Conservation (phyloP, 2,113 vertebrate genomes). For the Coptodon rendalli region DNA sequence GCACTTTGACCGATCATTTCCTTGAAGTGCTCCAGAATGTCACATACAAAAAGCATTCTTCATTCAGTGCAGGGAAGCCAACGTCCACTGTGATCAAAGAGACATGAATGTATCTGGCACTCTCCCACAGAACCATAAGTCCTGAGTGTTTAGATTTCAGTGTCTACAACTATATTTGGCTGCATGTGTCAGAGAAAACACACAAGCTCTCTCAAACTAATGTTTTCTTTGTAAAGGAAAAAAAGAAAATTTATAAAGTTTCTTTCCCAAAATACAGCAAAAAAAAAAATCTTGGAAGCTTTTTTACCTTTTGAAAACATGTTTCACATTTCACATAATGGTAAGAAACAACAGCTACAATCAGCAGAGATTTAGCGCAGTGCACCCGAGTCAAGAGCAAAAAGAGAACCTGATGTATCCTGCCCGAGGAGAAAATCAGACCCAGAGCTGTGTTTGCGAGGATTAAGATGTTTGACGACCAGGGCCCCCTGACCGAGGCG, state of each 20-base stretch:
- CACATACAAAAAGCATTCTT: constrained; percentile 65
- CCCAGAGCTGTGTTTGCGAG: constrained; percentile 43
- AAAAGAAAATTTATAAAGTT: background rate
- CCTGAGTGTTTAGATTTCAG: constrained; percentile 35
- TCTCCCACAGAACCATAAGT: constrained; percentile 33
- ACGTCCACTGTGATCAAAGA: constrained; percentile 39
- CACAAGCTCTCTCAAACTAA: background rate
- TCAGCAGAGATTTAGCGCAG: background rate
- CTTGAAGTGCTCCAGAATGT: constrained; percentile 61
- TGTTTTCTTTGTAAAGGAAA: background rate
- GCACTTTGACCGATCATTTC: constrained; percentile 71
- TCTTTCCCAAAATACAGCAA: background rate
- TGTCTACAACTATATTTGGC: constrained; percentile 14
- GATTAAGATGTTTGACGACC: constrained; percentile 68
- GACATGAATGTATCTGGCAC: constrained; percentile 27
- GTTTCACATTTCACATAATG: background rate
- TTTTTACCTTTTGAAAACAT: background rate
- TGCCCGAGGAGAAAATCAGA: constrained; percentile 32
- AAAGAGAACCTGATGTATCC: constrained; percentile 17
- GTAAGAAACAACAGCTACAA: background rate
- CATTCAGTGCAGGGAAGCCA: constrained; percentile 13
- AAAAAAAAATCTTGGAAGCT: background rate
- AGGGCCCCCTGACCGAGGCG: constrained; percentile 49
- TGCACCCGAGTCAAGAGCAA: background rate
- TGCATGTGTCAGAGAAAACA: background rate